Evolutionary conservation across 2,797 vertebrate genomes (phyloP).

Genomic region (Sarcophilus harrisii): DNA sequence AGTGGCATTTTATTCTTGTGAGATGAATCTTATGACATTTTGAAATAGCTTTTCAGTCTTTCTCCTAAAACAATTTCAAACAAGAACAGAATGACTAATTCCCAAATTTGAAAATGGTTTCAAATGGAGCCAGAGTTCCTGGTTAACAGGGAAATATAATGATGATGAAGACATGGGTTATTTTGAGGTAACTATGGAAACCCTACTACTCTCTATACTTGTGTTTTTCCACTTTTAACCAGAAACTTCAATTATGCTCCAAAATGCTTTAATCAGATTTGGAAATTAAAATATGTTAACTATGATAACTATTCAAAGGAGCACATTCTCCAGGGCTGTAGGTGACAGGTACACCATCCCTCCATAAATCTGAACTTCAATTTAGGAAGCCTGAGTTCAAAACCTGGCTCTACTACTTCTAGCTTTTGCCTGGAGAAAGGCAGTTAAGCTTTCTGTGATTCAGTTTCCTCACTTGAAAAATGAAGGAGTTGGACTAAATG

Average conservation of each 20-base stretch:
- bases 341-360: neutral
- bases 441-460: neutral
- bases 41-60: neutral
- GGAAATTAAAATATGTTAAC: neutral
- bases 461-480: neutral
- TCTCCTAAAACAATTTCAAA: neutral
- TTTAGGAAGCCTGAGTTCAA: neutral
- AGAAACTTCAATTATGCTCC: neutral
- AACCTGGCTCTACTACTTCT: neutral
- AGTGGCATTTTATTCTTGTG: constrained; percentile 1
- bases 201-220: neutral
- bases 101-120: constrained; percentile 2
- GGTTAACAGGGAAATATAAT: neutral
- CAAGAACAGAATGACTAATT: neutral
- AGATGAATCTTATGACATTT: constrained; percentile 5
- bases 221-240: neutral
- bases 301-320: neutral
- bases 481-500: neutral
- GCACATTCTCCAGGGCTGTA: neutral
- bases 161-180: neutral
- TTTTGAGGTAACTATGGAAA: constrained; percentile 8
- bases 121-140: neutral
- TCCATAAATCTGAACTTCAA: neutral
- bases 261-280: neutral
- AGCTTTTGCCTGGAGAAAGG: neutral